A percentile compares a stretch with the other conserved stretches of the same genome.
These are phyloP conservation scores for Daubentonia madagascariensis DNA, from an alignment of 2,113 vertebrate species.

Conservation along the genomic window DNA sequence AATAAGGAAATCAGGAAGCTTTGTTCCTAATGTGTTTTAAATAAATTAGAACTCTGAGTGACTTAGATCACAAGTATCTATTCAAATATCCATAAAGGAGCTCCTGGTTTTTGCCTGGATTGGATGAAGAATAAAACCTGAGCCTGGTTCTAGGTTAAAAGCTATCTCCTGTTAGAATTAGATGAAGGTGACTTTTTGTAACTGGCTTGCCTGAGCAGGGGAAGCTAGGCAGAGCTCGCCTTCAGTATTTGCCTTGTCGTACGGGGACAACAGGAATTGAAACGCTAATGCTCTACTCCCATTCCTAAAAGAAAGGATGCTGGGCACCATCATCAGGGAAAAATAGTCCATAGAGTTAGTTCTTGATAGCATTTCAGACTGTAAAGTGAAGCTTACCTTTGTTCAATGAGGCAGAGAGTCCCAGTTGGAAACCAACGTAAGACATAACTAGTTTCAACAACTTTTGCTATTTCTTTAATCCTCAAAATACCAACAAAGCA, in stretches of 20 bases:
- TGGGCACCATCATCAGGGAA: fast-evolving
- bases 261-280: background rate
- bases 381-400: background rate
- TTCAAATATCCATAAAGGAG: background rate
- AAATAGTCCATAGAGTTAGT: background rate
- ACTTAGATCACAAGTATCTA: background rate
- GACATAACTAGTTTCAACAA: background rate
- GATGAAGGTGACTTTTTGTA: background rate
- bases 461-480: background rate
- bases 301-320: background rate
- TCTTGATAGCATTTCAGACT: background rate
- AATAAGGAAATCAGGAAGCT: background rate
- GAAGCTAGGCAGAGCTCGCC: background rate
- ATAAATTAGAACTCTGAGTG: background rate
- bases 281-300: fast-evolving
- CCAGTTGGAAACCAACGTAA: background rate
- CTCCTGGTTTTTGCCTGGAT: background rate
- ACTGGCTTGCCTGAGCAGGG: background rate
- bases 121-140: background rate
- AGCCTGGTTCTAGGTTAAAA: background rate
- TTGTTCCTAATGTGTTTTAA: background rate
- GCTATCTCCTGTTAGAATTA: background rate
- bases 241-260: background rate
- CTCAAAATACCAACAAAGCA: background rate
- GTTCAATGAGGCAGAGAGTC: background rate